These are phyloP conservation scores for Arbacia lixula DNA, from an alignment of 53 echinoderm and acorn worm species.

Conservation along the genomic window DNA sequence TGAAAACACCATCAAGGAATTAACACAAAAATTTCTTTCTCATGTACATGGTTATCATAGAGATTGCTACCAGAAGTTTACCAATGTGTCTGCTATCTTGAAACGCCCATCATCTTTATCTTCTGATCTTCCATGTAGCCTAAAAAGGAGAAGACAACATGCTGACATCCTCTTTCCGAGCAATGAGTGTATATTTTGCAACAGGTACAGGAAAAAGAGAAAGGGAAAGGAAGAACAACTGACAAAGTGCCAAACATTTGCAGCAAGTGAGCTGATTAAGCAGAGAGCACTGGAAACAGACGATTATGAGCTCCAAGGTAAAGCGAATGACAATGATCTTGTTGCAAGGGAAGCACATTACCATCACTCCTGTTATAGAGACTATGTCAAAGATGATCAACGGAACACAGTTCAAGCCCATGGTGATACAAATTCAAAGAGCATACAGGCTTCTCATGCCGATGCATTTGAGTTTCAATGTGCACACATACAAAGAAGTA, in stretches of 20 bases:
- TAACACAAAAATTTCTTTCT: constrained; percentile 22
- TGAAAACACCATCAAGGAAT: constrained; percentile 25
- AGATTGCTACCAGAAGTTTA: constrained; percentile 60
- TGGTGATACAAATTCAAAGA: constrained; percentile 38
- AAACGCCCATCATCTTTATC: constrained; percentile 37
- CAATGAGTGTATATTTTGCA: no score
- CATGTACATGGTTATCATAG: constrained; percentile 64
- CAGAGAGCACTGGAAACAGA: constrained; percentile 22
- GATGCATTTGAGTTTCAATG: constrained; percentile 46
- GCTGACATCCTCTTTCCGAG: no score
- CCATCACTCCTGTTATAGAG: constrained; percentile 54
- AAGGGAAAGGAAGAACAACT: constrained; percentile 57
- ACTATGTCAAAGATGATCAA: constrained; percentile 8
- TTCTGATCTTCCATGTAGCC: no score
- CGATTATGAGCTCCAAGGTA: constrained; percentile 33
- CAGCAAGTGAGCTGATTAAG: constrained; percentile 52
- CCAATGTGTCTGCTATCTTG: constrained; percentile 43
- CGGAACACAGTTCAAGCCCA: not conserved
- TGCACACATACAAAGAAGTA: constrained; percentile 43
- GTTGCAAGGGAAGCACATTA: constrained; percentile 66
- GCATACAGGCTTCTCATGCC: constrained; percentile 48
- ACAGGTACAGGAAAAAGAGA: constrained; percentile 30
- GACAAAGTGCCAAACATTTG: constrained; percentile 44
- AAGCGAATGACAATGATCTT: constrained; percentile 53
- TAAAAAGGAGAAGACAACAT: no score